Conservation (phyloP, 1,140 invertebrate genomes). For the Drosophila grimshawi region DNA sequence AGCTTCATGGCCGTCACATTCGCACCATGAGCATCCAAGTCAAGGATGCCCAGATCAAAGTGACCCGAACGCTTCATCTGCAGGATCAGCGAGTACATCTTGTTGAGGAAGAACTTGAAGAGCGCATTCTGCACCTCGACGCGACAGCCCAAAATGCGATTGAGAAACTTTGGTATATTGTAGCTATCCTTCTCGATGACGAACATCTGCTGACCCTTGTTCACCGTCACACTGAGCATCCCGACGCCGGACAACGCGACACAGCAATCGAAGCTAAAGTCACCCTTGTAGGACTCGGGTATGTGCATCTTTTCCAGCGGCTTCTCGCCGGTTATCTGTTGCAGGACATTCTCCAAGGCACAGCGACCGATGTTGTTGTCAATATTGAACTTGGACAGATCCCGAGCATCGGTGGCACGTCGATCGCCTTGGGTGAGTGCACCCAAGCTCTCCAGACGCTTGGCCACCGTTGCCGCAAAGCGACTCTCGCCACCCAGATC, state of each 20-base stretch:
- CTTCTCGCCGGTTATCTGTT: slow-evolving; percentile 89
- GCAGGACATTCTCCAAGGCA: slow-evolving; percentile 97
- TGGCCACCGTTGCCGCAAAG: slow-evolving; percentile 97
- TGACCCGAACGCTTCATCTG: slow-evolving; percentile 91
- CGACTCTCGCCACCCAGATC: slow-evolving; percentile 90
- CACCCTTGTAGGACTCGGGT: slow-evolving; percentile 89
- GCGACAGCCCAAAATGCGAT: slow-evolving; percentile 98
- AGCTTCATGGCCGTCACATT: slow-evolving; percentile 91
- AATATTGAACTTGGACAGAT: slow-evolving; percentile 99
- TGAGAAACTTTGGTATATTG: slow-evolving; percentile 99
- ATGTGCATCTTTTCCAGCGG: slow-evolving; percentile 84
- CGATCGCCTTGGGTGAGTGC: slow-evolving; percentile 98
- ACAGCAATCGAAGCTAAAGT: slow-evolving; percentile 97
- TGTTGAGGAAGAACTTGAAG: slow-evolving; percentile 99
- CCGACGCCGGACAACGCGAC: slow-evolving; percentile 95
- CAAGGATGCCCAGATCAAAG: slow-evolving; percentile 96
- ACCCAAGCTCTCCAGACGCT: slow-evolving; percentile 96
- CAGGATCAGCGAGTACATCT: slow-evolving; percentile 92
- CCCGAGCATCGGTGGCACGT: slow-evolving; percentile 97
- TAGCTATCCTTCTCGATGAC: slow-evolving; percentile 97
- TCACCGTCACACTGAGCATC: slow-evolving; percentile 93
- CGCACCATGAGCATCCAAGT: slow-evolving; percentile 95
- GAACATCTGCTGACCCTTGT: slow-evolving; percentile 88
- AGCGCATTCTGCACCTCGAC: slow-evolving; percentile 98
- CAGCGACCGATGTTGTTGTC: slow-evolving; percentile 97